Evolutionary conservation across 1,140 invertebrate species (phyloP).

Genomic region (Meloidogyne chitwoodi): DNA sequence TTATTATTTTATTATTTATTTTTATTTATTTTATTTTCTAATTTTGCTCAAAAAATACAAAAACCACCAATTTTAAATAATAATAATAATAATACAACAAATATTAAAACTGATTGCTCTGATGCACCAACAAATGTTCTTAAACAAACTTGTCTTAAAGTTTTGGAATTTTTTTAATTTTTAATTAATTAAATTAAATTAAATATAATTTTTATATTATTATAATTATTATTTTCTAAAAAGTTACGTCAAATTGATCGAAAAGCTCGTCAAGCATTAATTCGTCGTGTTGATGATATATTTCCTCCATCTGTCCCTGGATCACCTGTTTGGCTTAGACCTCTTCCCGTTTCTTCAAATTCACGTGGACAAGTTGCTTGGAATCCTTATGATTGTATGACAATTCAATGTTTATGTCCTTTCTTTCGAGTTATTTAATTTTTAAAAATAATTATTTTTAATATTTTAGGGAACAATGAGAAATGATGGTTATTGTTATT

Average conservation of each 20-base stretch:
- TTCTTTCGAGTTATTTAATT: slow-evolving; percentile 42
- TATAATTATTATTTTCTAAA: slow-evolving; percentile 16
- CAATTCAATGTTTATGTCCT: slow-evolving; percentile 53
- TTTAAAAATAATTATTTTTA: background rate
- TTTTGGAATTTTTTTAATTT: slow-evolving; percentile 12
- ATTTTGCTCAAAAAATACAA: background rate
- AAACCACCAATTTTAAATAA: background rate
- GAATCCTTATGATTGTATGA: slow-evolving; percentile 60
- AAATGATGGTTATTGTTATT: slow-evolving; percentile 43
- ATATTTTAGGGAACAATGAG: slow-evolving; percentile 41
- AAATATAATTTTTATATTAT: background rate
- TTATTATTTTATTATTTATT: background rate
- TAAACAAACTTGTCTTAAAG: slow-evolving; percentile 35
- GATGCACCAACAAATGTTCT: slow-evolving; percentile 47
- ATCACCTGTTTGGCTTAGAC: slow-evolving; percentile 53
- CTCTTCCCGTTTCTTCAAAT: slow-evolving; percentile 45
- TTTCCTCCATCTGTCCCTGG: slow-evolving; percentile 44
- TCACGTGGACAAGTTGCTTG: slow-evolving; percentile 51
- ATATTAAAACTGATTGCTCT: slow-evolving; percentile 37
- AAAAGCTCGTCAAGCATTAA: slow-evolving; percentile 29
- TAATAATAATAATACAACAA: background rate
- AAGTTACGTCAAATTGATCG: slow-evolving; percentile 45
- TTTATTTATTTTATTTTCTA: background rate
- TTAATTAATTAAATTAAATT: too few relatives aligned
- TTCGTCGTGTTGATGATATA: slow-evolving; percentile 21